These are phyloP conservation scores for Antheraea assamensis DNA, from an alignment of 2,888 invertebrate genomes.

Conservation along the genomic window DNA sequence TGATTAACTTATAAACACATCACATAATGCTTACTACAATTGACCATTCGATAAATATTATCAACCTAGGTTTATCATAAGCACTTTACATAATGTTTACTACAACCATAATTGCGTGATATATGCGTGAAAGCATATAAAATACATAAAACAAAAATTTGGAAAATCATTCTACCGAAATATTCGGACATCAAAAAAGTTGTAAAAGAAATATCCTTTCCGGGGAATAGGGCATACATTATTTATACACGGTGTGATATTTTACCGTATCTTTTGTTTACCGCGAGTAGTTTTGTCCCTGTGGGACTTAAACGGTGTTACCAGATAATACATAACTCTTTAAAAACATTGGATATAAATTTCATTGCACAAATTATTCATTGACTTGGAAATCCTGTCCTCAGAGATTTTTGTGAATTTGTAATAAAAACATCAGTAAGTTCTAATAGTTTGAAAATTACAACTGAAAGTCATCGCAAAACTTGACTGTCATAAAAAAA, in stretches of 20 bases:
- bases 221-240: slow-evolving; percentile 42
- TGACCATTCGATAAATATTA: too few species aligned
- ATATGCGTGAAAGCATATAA: slow-evolving; percentile 8
- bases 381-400: neutral
- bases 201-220: slow-evolving; percentile 43
- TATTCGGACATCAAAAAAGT: slow-evolving; percentile 37
- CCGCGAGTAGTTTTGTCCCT: slow-evolving; percentile 43
- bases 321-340: slow-evolving; percentile 23
- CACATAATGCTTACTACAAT: too few species aligned
- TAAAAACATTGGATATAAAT: neutral
- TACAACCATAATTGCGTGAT: neutral
- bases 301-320: slow-evolving; percentile 36
- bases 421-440: neutral
- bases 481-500: neutral
- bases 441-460: too few species aligned
- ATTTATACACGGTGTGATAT: slow-evolving; percentile 50
- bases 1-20: too few species aligned
- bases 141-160: slow-evolving; percentile 26
- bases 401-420: neutral
- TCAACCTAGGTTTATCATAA: neutral
- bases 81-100: neutral
- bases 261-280: slow-evolving; percentile 52
- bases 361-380: neutral
- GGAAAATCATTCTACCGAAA: slow-evolving; percentile 30
- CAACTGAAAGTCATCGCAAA: too few species aligned